Conservation (phyloP, 2,113 vertebrate genomes). For the Otis tarda region DNA sequence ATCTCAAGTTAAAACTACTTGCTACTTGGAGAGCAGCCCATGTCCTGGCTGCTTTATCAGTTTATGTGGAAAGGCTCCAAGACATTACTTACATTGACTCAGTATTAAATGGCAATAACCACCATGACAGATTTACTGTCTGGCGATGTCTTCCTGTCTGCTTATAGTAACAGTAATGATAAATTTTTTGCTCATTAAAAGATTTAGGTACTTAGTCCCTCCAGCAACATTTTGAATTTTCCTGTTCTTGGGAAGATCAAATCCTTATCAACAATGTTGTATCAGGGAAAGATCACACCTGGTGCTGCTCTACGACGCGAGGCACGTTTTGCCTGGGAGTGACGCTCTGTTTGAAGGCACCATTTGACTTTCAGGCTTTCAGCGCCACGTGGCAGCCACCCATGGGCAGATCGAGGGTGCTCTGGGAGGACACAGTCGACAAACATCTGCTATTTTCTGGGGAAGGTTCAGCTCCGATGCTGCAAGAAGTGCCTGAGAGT, state of each 20-base stretch:
- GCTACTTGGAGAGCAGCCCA: conserved; percentile 55
- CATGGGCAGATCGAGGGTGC: not conserved
- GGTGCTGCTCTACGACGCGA: rapidly evolving
- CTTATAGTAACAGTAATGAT: not conserved
- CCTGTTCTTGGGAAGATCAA: conserved; percentile 15
- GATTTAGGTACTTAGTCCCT: not conserved
- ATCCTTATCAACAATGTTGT: not conserved
- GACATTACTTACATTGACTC: conserved; percentile 67
- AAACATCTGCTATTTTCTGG: conserved; percentile 13
- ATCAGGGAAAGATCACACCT: not conserved
- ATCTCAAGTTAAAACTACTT: conserved; percentile 50
- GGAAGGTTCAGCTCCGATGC: not conserved
- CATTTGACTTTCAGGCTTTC: not conserved
- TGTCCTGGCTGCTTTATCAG: conserved; percentile 51
- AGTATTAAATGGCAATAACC: conserved; percentile 66
- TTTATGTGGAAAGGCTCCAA: conserved; percentile 60
- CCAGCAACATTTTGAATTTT: conserved; percentile 1
- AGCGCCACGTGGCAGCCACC: not conserved
- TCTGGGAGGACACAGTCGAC: not conserved
- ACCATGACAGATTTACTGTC: conserved; percentile 58
- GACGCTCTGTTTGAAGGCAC: not conserved
- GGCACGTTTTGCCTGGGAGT: not conserved
- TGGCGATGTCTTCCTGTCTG: conserved; percentile 17
- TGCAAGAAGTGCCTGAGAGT: not conserved
- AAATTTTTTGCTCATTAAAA: conserved; percentile 37